phyloP scores from a whole-genome alignment of 1,140 invertebrate genomes.

The Aleiodes sp. region DNA sequence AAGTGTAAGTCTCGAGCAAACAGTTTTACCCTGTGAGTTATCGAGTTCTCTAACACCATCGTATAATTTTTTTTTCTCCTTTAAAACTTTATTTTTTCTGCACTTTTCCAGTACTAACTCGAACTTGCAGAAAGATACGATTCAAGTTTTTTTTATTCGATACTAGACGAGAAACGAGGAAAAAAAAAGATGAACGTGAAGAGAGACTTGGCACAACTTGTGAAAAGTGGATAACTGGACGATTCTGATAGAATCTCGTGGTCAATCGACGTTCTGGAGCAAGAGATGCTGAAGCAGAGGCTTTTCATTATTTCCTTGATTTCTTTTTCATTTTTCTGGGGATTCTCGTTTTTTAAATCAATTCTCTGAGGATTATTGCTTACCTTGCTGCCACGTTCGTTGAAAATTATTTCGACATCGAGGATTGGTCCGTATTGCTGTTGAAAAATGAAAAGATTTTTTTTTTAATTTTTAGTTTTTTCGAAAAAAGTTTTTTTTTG shows the following conservation, averaged over 20 bases:
- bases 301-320: conserved; percentile 1
- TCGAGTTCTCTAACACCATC: background rate
- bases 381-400: conserved; percentile 99
- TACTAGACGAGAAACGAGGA: conserved; percentile 7
- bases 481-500: too few relatives aligned
- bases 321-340: background rate
- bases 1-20: background rate
- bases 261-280: conserved; percentile 27
- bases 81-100: conserved; percentile 6
- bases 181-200: background rate
- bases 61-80: too few relatives aligned
- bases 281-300: background rate
- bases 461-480: conserved; percentile 36
- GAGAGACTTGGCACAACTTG: background rate
- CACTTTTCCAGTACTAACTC: background rate
- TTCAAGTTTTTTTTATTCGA: conserved; percentile 17
- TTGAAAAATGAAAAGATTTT: conserved; percentile 68
- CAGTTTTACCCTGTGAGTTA: background rate
- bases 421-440: conserved; percentile 98
- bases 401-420: conserved; percentile 99
- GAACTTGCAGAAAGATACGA: conserved; percentile 33
- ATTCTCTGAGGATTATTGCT: conserved; percentile 59
- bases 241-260: conserved; percentile 27
- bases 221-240: conserved; percentile 29
- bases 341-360: background rate